phyloP scores from a whole-genome alignment of 2,888 invertebrate species.

The Eupithecia abbreviata region DNA sequence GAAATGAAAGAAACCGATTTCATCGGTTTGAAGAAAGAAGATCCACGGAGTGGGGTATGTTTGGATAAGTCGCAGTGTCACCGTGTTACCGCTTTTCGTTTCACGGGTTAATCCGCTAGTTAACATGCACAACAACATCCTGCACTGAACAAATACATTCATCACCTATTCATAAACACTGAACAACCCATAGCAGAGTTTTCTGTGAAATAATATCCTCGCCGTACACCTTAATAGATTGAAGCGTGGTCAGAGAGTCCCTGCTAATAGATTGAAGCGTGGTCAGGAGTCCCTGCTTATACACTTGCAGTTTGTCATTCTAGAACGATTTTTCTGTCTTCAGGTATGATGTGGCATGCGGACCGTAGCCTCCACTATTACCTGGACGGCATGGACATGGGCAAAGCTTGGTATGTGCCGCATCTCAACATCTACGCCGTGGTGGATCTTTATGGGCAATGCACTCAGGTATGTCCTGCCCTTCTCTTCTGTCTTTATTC shows the following conservation, averaged over 20 bases:
- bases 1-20: constrained; percentile 34
- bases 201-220: neutral
- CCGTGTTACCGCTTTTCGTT: neutral
- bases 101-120: neutral
- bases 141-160: neutral
- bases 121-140: neutral
- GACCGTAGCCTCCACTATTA: constrained; percentile 94
- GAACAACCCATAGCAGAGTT: no score
- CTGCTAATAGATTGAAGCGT: neutral
- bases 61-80: neutral
- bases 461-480: constrained; percentile 89
- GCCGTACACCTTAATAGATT: neutral
- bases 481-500: neutral
- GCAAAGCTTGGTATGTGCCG: constrained; percentile 91
- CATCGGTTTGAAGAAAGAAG: constrained; percentile 26
- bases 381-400: constrained; percentile 93
- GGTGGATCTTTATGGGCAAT: constrained; percentile 97
- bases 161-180: no score
- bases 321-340: neutral
- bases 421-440: constrained; percentile 94
- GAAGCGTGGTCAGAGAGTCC: neutral
- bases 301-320: no score
- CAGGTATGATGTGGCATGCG: constrained; percentile 92
- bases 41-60: constrained; percentile 5
- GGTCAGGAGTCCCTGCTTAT: no score